These are phyloP conservation scores for Athalia cordata DNA, from an alignment of 2,888 invertebrate species.

Conservation along the genomic window DNA sequence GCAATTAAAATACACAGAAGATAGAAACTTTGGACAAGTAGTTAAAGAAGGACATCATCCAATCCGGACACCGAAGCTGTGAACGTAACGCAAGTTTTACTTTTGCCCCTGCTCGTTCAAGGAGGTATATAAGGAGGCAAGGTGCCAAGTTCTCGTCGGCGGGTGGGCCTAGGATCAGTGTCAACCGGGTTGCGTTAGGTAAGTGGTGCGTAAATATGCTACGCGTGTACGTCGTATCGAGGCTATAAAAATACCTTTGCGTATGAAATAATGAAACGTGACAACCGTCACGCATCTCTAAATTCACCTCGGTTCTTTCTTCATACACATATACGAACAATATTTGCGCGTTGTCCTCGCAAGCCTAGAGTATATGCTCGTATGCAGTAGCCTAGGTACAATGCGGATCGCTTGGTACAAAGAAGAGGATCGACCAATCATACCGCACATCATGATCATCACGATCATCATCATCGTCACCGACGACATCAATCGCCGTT, in stretches of 20 bases:
- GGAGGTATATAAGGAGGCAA: conserved; percentile 5
- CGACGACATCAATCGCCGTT: no score
- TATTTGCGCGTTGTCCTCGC: conserved; percentile 34
- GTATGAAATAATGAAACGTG: conserved; percentile 44
- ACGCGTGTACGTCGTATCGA: conserved; percentile 6
- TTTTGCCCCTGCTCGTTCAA: neutral
- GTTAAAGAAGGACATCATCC: neutral
- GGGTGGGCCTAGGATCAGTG: conserved; percentile 46
- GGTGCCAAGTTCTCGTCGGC: conserved; percentile 27
- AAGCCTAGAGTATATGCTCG: no score
- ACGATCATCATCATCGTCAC: no score
- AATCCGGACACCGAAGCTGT: neutral
- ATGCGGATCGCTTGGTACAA: neutral
- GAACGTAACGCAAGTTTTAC: neutral
- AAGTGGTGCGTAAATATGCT: conserved; percentile 43
- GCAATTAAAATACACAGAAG: conserved; percentile 36
- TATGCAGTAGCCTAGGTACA: neutral
- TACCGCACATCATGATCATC: no score
- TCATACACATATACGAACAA: neutral
- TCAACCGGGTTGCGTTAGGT: conserved; percentile 38
- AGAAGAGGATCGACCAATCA: neutral
- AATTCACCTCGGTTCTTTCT: neutral
- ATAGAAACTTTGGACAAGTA: neutral
- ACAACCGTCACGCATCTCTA: conserved; percentile 30
- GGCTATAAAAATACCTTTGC: conserved; percentile 44